phyloP scores from a whole-genome alignment of 2,113 vertebrate species.

The Xiphophorus couchianus region DNA sequence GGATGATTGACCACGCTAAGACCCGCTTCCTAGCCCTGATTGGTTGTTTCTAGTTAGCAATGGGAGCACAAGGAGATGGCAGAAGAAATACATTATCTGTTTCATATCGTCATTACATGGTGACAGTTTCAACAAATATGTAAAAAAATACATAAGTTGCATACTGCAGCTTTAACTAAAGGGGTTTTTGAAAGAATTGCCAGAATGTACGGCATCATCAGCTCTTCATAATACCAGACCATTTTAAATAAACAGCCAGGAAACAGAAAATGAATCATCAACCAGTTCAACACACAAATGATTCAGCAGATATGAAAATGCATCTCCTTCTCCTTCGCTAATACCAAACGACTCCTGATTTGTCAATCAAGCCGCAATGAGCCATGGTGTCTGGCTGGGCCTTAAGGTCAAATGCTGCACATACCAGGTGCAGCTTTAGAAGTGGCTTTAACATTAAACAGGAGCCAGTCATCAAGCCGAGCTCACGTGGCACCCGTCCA shows the following conservation, averaged over 20 bases:
- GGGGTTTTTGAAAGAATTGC: too few species aligned
- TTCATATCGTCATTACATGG: too few species aligned
- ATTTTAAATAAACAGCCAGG: neutral
- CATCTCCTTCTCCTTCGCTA: conserved; percentile 7
- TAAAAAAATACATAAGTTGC: too few species aligned
- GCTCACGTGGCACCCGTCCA: conserved; percentile 66
- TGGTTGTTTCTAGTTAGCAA: too few species aligned
- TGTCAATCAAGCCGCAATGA: conserved; percentile 68
- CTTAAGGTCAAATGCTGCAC: conserved; percentile 73
- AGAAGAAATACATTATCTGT: too few species aligned
- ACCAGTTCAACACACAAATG: neutral
- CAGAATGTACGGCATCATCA: too few species aligned
- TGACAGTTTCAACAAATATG: too few species aligned
- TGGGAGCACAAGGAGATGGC: too few species aligned
- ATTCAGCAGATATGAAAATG: neutral
- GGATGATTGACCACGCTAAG: too few species aligned
- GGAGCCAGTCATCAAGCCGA: conserved; percentile 63
- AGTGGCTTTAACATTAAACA: conserved; percentile 77
- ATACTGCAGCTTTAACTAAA: too few species aligned
- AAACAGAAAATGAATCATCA: neutral
- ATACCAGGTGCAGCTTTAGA: conserved; percentile 71
- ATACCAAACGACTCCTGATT: conserved; percentile 40
- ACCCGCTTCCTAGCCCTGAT: too few species aligned
- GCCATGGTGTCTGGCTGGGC: conserved; percentile 66
- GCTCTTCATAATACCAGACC: neutral